These are phyloP conservation scores for Julus scandinavius DNA, from an alignment of 2,888 invertebrate species.

Conservation along the genomic window DNA sequence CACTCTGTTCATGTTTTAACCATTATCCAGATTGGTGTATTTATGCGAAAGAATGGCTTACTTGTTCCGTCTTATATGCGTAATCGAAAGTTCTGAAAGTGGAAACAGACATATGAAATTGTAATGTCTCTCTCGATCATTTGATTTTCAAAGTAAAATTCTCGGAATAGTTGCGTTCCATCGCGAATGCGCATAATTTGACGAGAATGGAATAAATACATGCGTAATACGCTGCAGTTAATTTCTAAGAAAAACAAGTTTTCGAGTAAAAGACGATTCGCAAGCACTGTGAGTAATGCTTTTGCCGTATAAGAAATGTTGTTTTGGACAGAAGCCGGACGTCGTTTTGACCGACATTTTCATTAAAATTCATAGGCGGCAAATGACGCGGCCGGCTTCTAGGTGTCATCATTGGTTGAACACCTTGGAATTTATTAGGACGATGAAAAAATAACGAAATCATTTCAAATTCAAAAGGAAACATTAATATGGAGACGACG, in stretches of 20 bases:
- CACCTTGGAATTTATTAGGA: conserved; percentile 18
- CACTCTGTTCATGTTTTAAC: too few species aligned
- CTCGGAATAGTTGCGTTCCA: not conserved
- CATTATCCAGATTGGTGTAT: too few species aligned
- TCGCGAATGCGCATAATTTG: conserved; percentile 2
- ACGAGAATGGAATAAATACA: not conserved
- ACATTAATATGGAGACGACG: conserved; percentile 18
- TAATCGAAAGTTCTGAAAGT: not conserved
- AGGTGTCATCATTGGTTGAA: conserved; percentile 2
- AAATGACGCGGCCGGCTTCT: conserved; percentile 1
- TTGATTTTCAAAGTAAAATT: not conserved
- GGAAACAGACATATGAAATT: not conserved
- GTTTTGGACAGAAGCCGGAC: not conserved
- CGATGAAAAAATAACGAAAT: conserved; percentile 18
- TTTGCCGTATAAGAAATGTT: not conserved
- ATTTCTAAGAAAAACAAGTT: not conserved
- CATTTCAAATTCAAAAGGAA: conserved; percentile 18
- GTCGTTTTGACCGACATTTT: not conserved
- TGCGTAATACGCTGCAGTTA: not conserved
- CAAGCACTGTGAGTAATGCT: not conserved
- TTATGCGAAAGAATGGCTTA: too few species aligned
- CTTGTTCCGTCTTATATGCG: too few species aligned
- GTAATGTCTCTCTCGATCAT: not conserved
- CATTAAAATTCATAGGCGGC: conserved; percentile 11
- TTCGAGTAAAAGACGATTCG: not conserved